phyloP scores from a whole-genome alignment of 1,140 invertebrate genomes.

The Drosophila lini region DNA sequence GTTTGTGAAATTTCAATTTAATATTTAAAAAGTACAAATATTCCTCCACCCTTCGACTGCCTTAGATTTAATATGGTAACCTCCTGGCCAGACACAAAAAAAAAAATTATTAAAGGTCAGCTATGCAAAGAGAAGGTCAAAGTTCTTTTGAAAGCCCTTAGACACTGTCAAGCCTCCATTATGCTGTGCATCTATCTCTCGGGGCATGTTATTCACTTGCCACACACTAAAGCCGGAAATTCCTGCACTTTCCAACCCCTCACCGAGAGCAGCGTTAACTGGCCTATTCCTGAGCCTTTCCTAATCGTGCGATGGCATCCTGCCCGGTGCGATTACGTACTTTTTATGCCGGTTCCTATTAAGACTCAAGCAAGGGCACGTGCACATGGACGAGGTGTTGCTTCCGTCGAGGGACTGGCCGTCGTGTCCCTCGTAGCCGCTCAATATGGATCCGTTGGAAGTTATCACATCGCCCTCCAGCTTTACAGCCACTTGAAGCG shows the following conservation, averaged over 20 bases:
- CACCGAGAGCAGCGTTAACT: slow-evolving; percentile 27
- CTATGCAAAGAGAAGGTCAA: slow-evolving; percentile 10
- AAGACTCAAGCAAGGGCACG: slow-evolving; percentile 91
- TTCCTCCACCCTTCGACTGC: not conserved
- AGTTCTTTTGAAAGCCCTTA: slow-evolving; percentile 20
- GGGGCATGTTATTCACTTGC: slow-evolving; percentile 9
- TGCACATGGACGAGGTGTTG: slow-evolving; percentile 90
- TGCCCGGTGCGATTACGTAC: slow-evolving; percentile 54
- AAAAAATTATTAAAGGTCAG: slow-evolving; percentile 9
- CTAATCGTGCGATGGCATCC: slow-evolving; percentile 23
- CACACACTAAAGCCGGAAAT: slow-evolving; percentile 20
- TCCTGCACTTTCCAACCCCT: not conserved
- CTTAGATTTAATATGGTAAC: not conserved
- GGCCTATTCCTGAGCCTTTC: slow-evolving; percentile 28
- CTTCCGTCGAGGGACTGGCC: slow-evolving; percentile 87
- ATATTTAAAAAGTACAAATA: not conserved
- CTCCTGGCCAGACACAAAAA: not conserved
- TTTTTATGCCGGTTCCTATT: slow-evolving; percentile 87
- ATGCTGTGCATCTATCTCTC: slow-evolving; percentile 2
- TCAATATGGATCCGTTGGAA: slow-evolving; percentile 92
- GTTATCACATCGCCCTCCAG: slow-evolving; percentile 98
- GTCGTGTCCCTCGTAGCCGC: slow-evolving; percentile 87
- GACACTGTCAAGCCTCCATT: slow-evolving; percentile 14
- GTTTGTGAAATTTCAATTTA: not conserved
- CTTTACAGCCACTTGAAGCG: slow-evolving; percentile 93